Base-by-base conservation (phyloP, 2,113 vertebrate genomes). In the Coregonus clupeaformis region DNA sequence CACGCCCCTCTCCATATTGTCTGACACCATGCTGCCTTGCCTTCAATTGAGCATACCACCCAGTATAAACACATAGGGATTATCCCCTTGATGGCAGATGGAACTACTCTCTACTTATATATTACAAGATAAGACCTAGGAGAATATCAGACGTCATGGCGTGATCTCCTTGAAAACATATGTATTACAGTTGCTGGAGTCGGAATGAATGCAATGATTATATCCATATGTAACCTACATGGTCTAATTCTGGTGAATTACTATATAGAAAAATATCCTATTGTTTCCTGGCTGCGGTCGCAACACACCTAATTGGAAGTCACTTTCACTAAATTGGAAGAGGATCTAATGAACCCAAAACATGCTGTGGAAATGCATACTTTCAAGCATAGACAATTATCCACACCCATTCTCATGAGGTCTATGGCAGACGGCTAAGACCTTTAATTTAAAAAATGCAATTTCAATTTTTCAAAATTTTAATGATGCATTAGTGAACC, bases 21-120 rank as follows among this genome's bases (percentile, higher is more conserved):
- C n/a, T 47, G 22, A 45, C 12, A 68, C 67, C 20, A 29, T 22
- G 9, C 32, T 2, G 7, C 42, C 20, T 68, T 13, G 32, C 22
- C 30, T 55, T 67, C 22, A 64, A 63, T 42, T 74, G 36, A 73
- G 32, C 68, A 71, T 6, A 73, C 36, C 60, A 60, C n/a, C 52
- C 42, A 12, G 29, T 72, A 36, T 73, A 76, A 80, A 81, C 79
- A 80, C 70, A 72, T 71, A 77, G 76, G 87, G 90, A 87, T 90
- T 87, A 90, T 24, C 67, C 24, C 65, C 3, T 13, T 69, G 77
- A 78, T 78, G 79, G 74, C 81, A 80, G 82, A 85, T 82, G 83
- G 71, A 84, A 75, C 78, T 81, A 49, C 27, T 32, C 64, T 68
- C 59, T 77, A 79, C 47, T 59, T 71, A 64, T 71, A 75, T 82